Evolutionary conservation across 2,113 vertebrate species (phyloP).

Genomic region (Butorides virescens): DNA sequence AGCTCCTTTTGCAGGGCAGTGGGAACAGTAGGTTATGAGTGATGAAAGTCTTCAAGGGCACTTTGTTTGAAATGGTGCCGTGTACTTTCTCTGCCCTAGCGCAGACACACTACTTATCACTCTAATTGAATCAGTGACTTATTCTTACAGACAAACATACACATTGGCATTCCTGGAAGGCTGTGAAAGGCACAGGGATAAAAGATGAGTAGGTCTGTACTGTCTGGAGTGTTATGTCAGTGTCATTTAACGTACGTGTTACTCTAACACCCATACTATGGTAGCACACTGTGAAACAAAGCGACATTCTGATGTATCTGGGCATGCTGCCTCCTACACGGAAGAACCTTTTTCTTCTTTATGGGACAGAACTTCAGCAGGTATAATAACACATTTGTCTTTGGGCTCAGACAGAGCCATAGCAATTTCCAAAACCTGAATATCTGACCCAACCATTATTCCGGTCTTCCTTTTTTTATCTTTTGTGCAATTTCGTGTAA

Average conservation of each 20-base stretch:
- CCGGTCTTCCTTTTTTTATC: not conserved
- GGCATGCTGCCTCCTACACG: not conserved
- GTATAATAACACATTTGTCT: not conserved
- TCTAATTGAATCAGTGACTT: constrained; percentile 58
- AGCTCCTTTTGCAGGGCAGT: constrained; percentile 7
- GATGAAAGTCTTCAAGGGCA: constrained; percentile 52
- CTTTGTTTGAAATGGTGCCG: constrained; percentile 20
- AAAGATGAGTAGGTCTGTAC: constrained; percentile 2
- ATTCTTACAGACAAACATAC: constrained; percentile 21
- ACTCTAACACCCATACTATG: not conserved
- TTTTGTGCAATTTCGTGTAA: not conserved
- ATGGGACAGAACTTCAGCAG: not conserved
- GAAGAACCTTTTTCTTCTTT: not conserved
- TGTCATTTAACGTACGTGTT: not conserved
- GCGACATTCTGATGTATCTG: not conserved
- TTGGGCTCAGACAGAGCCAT: not conserved
- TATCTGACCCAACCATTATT: not conserved
- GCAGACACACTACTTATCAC: constrained; percentile 45
- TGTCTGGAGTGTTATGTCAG: not conserved
- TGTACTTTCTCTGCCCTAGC: constrained; percentile 6
- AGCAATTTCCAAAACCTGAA: not conserved
- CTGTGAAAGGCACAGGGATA: constrained; percentile 23
- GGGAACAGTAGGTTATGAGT: constrained; percentile 25
- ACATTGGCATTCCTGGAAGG: constrained; percentile 42
- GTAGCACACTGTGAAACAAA: not conserved